A percentile compares a stretch with the other conserved stretches of the same genome.
Conservation (phyloP, 64 coral and sea anemone genomes). For the Exaiptasia diaphana region DNA sequence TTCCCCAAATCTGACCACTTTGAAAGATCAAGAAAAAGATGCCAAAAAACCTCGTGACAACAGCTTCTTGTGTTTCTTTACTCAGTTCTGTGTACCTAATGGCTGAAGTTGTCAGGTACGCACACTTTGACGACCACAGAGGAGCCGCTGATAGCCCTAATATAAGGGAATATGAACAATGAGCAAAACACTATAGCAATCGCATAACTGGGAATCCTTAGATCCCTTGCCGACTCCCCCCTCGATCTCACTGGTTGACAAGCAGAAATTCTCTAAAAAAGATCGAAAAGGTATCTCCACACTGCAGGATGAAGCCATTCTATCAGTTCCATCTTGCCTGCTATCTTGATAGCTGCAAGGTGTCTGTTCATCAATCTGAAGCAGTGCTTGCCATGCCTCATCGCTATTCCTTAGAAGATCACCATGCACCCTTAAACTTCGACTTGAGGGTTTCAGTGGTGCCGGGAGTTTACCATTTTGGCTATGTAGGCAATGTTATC, state of each 20-base stretch:
- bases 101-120: constrained; percentile 48
- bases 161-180: neutral
- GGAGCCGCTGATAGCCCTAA: constrained; percentile 57
- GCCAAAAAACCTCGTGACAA: constrained; percentile 56
- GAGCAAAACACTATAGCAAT: neutral
- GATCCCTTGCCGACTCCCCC: neutral
- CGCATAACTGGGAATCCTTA: neutral
- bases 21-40: constrained; percentile 76
- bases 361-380: too few species aligned
- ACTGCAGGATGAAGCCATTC: neutral
- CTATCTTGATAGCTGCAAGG: too few species aligned
- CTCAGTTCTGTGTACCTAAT: constrained; percentile 45
- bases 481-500: too few species aligned
- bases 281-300: neutral
- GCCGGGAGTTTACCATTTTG: too few species aligned
- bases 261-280: neutral
- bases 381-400: too few species aligned
- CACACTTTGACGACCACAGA: constrained; percentile 60
- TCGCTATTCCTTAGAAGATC: too few species aligned
- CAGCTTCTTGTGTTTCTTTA: constrained; percentile 67
- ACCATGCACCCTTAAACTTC: too few species aligned
- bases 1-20: constrained; percentile 65
- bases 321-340: neutral
- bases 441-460: too few species aligned
- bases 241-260: too few species aligned